Evolutionary conservation across 2,888 invertebrate genomes (phyloP).

Genomic region (Drosophila kuntzei): DNA sequence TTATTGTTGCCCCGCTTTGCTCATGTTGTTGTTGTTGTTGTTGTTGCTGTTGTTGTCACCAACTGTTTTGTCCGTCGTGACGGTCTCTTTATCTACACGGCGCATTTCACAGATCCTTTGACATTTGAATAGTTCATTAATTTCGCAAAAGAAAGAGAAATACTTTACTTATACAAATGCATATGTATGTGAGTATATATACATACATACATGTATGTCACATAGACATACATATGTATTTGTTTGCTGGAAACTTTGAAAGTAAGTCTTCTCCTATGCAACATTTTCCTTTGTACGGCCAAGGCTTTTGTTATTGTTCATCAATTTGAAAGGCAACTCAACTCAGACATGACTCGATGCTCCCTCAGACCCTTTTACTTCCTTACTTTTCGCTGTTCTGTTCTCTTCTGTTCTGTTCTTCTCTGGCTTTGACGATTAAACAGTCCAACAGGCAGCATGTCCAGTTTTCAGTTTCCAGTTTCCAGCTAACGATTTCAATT

Average conservation of each 20-base stretch:
- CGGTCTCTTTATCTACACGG: slow-evolving; percentile 63
- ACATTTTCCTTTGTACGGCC: slow-evolving; percentile 69
- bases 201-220: slow-evolving; percentile 4
- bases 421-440: slow-evolving; percentile 31
- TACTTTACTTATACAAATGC: slow-evolving; percentile 1
- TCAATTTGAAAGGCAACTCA: slow-evolving; percentile 78
- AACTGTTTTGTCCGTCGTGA: slow-evolving; percentile 67
- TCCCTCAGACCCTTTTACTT: background rate
- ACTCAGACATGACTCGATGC: slow-evolving; percentile 22
- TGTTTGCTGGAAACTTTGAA: slow-evolving; percentile 67
- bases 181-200: slow-evolving; percentile 2
- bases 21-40: slow-evolving; percentile 45
- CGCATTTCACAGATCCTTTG: slow-evolving; percentile 70
- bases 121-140: slow-evolving; percentile 82
- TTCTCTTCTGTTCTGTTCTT: slow-evolving; percentile 21
- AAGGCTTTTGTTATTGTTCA: slow-evolving; percentile 78
- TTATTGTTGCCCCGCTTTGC: slow-evolving; percentile 68
- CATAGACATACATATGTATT: slow-evolving; percentile 10
- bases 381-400: slow-evolving; percentile 9
- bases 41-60: slow-evolving; percentile 68
- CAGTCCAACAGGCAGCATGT: slow-evolving; percentile 16
- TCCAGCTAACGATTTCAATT: slow-evolving; percentile 20
- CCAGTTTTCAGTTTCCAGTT: slow-evolving; percentile 9
- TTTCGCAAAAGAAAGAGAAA: slow-evolving; percentile 77
- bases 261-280: slow-evolving; percentile 71